Base-by-base conservation (phyloP, 1,140 invertebrate species). In the Polypedilum vanderplanki region DNA sequence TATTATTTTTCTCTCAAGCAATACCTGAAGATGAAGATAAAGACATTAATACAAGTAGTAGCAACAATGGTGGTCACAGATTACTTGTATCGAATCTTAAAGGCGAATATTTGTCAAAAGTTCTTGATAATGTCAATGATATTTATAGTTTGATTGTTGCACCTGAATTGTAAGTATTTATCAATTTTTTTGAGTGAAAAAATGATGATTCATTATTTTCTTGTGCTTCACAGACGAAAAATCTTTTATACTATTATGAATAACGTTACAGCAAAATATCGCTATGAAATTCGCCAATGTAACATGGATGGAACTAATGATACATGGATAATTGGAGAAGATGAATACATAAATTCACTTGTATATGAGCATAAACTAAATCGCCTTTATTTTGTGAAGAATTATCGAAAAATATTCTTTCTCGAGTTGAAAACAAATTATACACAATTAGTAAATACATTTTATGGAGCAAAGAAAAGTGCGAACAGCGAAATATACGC, bases 11-110 rank as follows among this genome's bases (percentile, higher is more conserved):
- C 15, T 75, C 18, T n/a, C 20, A 24, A 18, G 7, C 12, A 40
- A 20, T n/a, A 92, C 67, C 91, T 91, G 12, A 83, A 86, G 20
- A 87, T 90, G 76, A 85, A 94, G 84, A 92, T 91, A 81, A 88
- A 92, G 76, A 84, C 84, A 75, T 81, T 83, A 15, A 83, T 84
- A 5, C 79, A 79, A 9, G 80, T 79, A 17, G 78, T 81, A 40
- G 46, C 9, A n/a, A 70, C 18, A 33, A 5, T 85, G 87, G 64
- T 84, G 84, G 46, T 7, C 65, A 70, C 20, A n/a, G 65, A 18
- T 93, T 92, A 65, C 85, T 87, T 57, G 90, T 88, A 0, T 89
- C 88, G 41, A 91, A 89, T 78, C 82, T 94, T 8, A 84, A 89
- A 77, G 93, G 93, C 3, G 90, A 93, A 79, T 92, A 86, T 78